Conservation (phyloP, 2,797 vertebrate genomes). For the Nyctibius grandis region DNA sequence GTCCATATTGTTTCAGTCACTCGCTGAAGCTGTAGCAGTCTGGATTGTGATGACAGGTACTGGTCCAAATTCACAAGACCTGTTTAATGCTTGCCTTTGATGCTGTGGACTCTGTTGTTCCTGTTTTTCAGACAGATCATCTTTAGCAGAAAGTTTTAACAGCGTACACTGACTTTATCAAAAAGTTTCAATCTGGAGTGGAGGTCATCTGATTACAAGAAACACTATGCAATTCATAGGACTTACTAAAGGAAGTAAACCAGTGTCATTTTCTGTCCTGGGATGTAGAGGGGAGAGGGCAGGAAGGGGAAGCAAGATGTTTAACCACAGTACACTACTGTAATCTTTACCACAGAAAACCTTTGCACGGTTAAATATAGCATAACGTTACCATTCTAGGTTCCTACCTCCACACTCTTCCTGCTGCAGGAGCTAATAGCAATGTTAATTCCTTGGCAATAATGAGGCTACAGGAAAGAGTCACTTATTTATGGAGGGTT, state of each 20-base stretch:
- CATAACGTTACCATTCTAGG: background rate
- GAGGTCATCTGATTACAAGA: background rate
- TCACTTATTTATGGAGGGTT: background rate
- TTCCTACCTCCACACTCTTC: background rate
- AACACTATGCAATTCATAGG: background rate
- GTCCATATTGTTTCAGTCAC: background rate
- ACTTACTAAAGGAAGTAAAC: background rate
- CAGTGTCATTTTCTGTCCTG: background rate
- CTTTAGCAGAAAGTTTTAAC: background rate
- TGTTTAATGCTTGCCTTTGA: background rate
- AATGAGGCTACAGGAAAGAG: background rate
- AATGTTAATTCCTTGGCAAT: background rate
- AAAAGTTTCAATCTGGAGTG: background rate
- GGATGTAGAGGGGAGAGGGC: background rate
- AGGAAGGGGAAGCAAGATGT: conserved; percentile 3
- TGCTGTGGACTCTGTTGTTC: background rate
- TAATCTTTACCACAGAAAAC: background rate
- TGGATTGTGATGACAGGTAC: background rate
- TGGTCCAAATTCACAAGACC: background rate
- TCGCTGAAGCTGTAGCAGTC: background rate
- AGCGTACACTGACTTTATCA: background rate
- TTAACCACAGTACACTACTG: background rate
- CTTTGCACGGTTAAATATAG: background rate
- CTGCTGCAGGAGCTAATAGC: background rate
- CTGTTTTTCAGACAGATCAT: background rate